Conservation (phyloP, 2,888 invertebrate genomes). For the Caenorhabditis sulstoni region DNA sequence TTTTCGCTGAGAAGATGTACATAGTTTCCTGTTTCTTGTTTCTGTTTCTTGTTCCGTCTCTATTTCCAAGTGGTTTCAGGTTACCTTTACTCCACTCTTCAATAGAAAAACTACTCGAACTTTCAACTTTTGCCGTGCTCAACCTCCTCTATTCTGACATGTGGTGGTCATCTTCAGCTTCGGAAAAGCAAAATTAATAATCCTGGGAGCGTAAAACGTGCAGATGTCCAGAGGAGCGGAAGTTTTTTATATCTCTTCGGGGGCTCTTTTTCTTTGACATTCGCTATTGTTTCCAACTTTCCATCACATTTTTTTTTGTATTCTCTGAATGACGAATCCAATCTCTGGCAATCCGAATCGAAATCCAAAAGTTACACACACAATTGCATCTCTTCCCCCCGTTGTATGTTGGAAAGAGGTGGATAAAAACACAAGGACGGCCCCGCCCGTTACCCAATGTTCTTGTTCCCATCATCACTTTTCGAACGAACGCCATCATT, state of each 20-base stretch:
- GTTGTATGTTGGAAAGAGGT: not conserved
- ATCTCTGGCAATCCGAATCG: slow-evolving; percentile 18
- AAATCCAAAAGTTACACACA: slow-evolving; percentile 42
- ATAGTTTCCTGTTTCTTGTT: slow-evolving; percentile 31
- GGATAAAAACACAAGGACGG: slow-evolving; percentile 46
- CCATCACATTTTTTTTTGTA: slow-evolving; percentile 4
- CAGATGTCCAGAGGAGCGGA: slow-evolving; percentile 31
- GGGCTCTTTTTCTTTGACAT: slow-evolving; percentile 4
- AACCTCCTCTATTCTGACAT: not conserved
- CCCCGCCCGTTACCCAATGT: slow-evolving; percentile 16
- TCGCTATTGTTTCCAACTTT: slow-evolving; percentile 3
- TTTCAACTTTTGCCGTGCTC: slow-evolving; percentile 18
- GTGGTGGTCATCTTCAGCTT: not conserved
- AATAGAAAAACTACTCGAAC: not conserved
- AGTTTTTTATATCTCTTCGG: slow-evolving; percentile 33
- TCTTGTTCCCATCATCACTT: slow-evolving; percentile 42
- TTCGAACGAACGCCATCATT: slow-evolving; percentile 9
- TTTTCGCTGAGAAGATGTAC: slow-evolving; percentile 3
- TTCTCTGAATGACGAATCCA: not conserved
- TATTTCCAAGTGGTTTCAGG: slow-evolving; percentile 39
- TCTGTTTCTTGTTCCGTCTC: slow-evolving; percentile 13
- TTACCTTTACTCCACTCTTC: slow-evolving; percentile 1
- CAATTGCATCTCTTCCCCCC: not conserved
- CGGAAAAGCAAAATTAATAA: slow-evolving; percentile 10
- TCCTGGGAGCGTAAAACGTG: slow-evolving; percentile 16